Evolutionary conservation across 2,888 invertebrate species (phyloP), one percentile per base, ranked within the genome.

Genomic region (Synergus laeviventris): DNA sequence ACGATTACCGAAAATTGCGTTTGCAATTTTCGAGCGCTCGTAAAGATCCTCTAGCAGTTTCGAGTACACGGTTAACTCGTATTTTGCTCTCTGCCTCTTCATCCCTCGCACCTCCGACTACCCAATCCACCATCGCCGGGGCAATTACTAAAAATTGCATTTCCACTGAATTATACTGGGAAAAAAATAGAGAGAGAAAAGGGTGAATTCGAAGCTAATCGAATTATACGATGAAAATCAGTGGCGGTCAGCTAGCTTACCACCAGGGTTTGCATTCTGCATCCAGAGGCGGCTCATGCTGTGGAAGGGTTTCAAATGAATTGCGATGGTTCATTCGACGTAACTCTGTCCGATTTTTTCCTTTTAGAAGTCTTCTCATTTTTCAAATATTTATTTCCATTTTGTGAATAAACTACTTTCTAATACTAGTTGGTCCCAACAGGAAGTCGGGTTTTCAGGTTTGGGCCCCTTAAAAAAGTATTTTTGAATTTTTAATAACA

Each of bases 151-250:
- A 86, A 84, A 89, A 89, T 88, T 87, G 87, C 85, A 87, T 87
- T 87, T 83, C 78, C 84, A 83, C 82, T 83, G 86, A 87, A 88
- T 88, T 84, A 85, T 83, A 83, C 76, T 77, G 76, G 75, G 77
- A 78, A 75, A 79, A 76, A 77, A 61, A 75, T 49, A 75, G 45
- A 31, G 73, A 78, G 45, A 24, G 49, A 21, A 73, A 61, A 74
- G 76, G 83, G 84, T 85, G 86, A 86, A 84, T 83, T 81, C 85
- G 83, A 82, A 84, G 83, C 86, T 89, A 89, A 89, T 89, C 87
- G 88, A 88, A 87, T 89, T 88, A 88, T 84, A 86, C 81, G 86
- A 87, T 88, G 87, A 86, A 89, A 89, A 89, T 89, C 89, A 84
- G 87, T 81, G 86, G 86, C 80, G 88, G 89, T 89, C 87, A 88